Conservation (phyloP, 2,113 vertebrate genomes). For the Rhinoderma darwinii region DNA sequence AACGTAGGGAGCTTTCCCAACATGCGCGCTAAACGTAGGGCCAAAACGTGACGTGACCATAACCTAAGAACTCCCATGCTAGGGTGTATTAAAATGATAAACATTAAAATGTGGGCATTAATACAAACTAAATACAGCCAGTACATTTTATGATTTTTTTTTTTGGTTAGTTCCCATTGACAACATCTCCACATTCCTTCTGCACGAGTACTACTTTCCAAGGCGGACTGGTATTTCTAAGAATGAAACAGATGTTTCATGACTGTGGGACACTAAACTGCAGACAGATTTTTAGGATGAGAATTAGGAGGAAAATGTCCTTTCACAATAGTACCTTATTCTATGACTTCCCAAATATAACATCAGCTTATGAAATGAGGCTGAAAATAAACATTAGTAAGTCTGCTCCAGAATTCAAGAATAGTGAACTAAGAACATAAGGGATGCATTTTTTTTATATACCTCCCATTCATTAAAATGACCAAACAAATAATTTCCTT, state of each 20-base stretch:
- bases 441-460: too few relatives aligned
- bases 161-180: too few relatives aligned
- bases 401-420: neutral
- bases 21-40: too few relatives aligned
- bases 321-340: neutral
- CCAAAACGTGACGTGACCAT: too few relatives aligned
- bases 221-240: neutral
- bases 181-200: neutral
- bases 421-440: neutral
- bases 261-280: neutral
- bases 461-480: too few relatives aligned
- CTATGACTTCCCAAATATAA: neutral
- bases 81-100: too few relatives aligned
- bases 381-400: neutral
- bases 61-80: too few relatives aligned
- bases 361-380: neutral
- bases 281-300: neutral
- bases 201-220: neutral
- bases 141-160: too few relatives aligned
- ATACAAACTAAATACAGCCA: too few relatives aligned
- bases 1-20: too few relatives aligned
- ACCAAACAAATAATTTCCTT: too few relatives aligned
- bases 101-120: too few relatives aligned
- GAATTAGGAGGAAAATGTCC: neutral
- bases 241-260: slow-evolving; percentile 1